Evolutionary conservation across 2,888 invertebrate species (phyloP), one percentile per base, ranked within the genome.

Genomic region (Stomorhina lunata): DNA sequence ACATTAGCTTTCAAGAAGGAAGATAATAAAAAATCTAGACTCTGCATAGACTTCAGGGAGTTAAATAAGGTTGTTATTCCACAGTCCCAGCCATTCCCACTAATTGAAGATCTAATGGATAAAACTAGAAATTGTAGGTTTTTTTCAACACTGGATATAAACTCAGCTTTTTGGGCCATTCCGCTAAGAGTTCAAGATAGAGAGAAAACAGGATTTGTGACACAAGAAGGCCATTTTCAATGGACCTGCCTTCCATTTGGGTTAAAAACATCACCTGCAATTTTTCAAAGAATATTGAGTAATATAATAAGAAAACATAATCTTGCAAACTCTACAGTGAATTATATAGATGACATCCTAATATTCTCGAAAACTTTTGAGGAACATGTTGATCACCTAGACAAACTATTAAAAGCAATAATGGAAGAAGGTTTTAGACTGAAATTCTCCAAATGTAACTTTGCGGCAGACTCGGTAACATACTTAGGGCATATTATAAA

Each of bases 1-100:
- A 84, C 84, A 20, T 68, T 84, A 37, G 84, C 84, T 20, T 85
- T 77, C 55, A 83, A 85, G 84, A 85, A 81, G 83, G 81, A 84
- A 50, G 85, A 86, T 72, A 78, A 76, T 32, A 84, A 72, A 72
- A 85, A 76, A 81, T 78, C 73, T 59, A 80, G 81, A 65, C 22
- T 78, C 57, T 83, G 81, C 48, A 83, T 81, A 45, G 84, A 84
- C 50, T 83, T 84, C 25, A 61, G 81, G 22, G 65, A 63, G 17
- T 45, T 63, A 17, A 45, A 63, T 63, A 63, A 63, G 9, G 45
- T 63, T 45, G 45, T 45, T 9, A 45, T 48, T 48, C 65, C 68
- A 10, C 68, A 53, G 12, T 22, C 68, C 9, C 57, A 57, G 20
- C 34, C 57, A 12, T 57, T 57, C 20, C 34, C 34, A 48, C 22